phyloP scores from a whole-genome alignment of 2,113 vertebrate genomes.

The Bos taurus region ARS-UCD2.0 NC_037339.1:19206501-19207000 shows the following conservation, averaged over 20 bases:
- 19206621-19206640: background rate
- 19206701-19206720: background rate
- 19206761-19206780: background rate
- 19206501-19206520: background rate
- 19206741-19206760: background rate
- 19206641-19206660: background rate
- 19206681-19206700: background rate
- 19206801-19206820: rapidly evolving
- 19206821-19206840: background rate
- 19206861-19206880: background rate
- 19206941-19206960: background rate
- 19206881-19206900: background rate
- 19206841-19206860: background rate
- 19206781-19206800: background rate
- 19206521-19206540: background rate
- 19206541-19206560: background rate
- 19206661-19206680: background rate
- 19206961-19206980: slow-evolving; percentile 2
- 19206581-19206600: background rate
- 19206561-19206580: background rate
- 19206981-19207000: background rate
- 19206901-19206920: background rate
- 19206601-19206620: background rate
- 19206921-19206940: background rate
- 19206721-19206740: background rate